Percentiles rank a stretch among this genome's conserved stretches.
phyloP scores from a whole-genome alignment of 2,113 vertebrate species.

The Cisticola juncidis region DNA sequence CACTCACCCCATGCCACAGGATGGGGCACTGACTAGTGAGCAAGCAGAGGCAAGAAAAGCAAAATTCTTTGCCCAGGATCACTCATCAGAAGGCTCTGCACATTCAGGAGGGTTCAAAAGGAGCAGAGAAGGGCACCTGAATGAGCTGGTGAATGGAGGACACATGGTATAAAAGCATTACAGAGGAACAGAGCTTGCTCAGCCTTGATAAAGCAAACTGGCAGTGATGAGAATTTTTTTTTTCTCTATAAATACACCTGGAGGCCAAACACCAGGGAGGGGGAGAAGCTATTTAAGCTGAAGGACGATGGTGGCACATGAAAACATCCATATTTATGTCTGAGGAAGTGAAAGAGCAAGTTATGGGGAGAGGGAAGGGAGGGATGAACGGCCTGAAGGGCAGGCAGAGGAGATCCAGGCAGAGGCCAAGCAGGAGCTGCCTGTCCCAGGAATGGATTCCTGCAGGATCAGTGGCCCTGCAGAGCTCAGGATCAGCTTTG shows the following conservation, averaged over 20 bases:
- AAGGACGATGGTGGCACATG: background rate
- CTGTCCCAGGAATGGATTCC: background rate
- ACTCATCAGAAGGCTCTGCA: background rate
- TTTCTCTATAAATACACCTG: constrained; percentile 10
- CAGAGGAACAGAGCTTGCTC: background rate
- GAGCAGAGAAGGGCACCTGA: background rate
- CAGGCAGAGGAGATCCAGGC: background rate
- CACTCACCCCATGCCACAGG: background rate
- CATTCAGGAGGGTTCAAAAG: background rate
- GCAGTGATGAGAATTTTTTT: background rate
- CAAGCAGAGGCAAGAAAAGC: background rate
- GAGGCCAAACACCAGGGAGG: background rate
- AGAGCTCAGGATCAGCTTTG: background rate
- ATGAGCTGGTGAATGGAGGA: background rate
- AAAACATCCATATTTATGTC: background rate
- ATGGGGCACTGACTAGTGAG: no score
- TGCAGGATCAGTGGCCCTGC: background rate
- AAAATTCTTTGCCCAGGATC: background rate
- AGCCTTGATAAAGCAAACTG: background rate
- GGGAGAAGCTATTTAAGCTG: background rate
- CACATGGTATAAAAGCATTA: background rate
- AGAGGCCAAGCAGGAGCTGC: background rate
- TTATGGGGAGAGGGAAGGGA: background rate
- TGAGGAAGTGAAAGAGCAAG: background rate
- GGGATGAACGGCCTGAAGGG: background rate